phyloP scores from a whole-genome alignment of 1,140 invertebrate species.

The Plutomurus gul region DNA sequence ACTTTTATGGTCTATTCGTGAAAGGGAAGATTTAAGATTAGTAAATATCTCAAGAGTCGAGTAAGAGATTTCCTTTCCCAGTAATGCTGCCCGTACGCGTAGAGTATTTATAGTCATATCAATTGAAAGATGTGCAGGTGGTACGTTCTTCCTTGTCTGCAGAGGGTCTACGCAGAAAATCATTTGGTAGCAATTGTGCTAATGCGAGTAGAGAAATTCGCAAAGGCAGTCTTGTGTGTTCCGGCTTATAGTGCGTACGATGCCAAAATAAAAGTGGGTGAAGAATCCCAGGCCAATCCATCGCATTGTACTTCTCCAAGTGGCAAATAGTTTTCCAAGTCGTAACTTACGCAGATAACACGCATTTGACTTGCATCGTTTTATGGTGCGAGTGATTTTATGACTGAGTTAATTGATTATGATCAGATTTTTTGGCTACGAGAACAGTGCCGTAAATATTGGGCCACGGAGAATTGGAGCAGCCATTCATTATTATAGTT shows the following conservation, averaged over 20 bases:
- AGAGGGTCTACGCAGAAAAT: too few relatives aligned
- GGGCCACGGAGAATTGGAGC: neutral
- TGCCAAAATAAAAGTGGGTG: conserved; percentile 1
- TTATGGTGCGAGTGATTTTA: conserved; percentile 29
- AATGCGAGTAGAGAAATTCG: too few relatives aligned
- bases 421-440: conserved; percentile 19
- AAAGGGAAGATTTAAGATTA: neutral
- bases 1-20: conserved; percentile 12
- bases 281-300: neutral
- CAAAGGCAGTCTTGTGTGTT: too few relatives aligned
- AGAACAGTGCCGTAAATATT: conserved; percentile 15
- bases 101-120: too few relatives aligned
- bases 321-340: neutral
- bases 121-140: too few relatives aligned
- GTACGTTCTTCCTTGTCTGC: too few relatives aligned
- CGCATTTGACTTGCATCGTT: conserved; percentile 6
- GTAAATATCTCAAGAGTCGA: neutral
- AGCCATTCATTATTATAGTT: neutral
- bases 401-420: conserved; percentile 21
- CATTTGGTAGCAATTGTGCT: too few relatives aligned
- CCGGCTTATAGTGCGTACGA: too few relatives aligned
- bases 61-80: neutral
- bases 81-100: neutral
- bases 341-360: conserved; percentile 4
- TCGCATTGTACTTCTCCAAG: neutral